phyloP scores from a whole-genome alignment of 2,797 vertebrate species.

The Picus viridis region DNA sequence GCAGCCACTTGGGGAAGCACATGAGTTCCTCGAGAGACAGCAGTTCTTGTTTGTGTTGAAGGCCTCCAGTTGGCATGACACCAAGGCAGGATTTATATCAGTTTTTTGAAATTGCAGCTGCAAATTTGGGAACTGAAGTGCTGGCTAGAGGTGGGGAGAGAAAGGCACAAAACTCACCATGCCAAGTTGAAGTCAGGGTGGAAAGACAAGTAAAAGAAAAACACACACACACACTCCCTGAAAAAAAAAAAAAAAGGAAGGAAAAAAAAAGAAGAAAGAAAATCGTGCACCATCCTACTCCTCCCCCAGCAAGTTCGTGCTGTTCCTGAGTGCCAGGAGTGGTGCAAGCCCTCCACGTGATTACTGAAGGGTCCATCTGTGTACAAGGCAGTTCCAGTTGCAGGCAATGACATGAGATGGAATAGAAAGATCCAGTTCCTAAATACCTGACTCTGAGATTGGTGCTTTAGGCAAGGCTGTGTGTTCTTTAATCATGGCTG shows the following conservation, averaged over 20 bases:
- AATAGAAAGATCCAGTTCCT: too few species aligned
- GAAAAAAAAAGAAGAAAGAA: background rate
- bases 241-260: too few species aligned
- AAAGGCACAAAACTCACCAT: background rate
- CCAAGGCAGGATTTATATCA: slow-evolving; percentile 27
- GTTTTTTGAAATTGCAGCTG: slow-evolving; percentile 53
- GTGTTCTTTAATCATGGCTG: too few species aligned
- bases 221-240: too few species aligned
- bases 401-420: background rate
- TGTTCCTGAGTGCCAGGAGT: background rate
- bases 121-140: slow-evolving; percentile 27
- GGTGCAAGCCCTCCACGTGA: slow-evolving; percentile 1
- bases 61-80: slow-evolving; percentile 55
- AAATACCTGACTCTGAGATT: too few species aligned
- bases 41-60: slow-evolving; percentile 31
- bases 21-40: slow-evolving; percentile 16
- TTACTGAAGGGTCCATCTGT: background rate
- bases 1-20: slow-evolving; percentile 38
- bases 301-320: background rate
- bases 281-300: background rate
- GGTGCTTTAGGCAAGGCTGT: too few species aligned
- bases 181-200: background rate
- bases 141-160: slow-evolving; percentile 2
- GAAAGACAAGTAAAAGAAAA: background rate
- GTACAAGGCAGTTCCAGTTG: background rate